Evolutionary conservation across 2,113 vertebrate genomes (phyloP), one percentile per base, ranked within the genome.

Genomic region (Cyanoderma ruficeps): DNA sequence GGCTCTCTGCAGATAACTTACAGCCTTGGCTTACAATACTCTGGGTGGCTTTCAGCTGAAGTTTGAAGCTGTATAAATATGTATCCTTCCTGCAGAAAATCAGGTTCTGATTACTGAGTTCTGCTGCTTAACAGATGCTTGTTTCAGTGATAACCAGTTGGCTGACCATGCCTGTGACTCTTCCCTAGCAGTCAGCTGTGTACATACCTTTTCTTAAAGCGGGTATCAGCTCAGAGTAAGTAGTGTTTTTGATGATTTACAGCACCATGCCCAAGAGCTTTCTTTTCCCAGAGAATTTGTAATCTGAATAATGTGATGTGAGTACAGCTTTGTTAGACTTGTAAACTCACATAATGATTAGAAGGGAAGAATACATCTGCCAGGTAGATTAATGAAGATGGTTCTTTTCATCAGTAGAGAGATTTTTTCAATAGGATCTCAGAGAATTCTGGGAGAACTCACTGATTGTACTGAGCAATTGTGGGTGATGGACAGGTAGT

Each of bases 271-370:
- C 59, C 1, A 4, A 80, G 50, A 84, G 53, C 75, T 76, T 91
- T 89, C 70, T 90, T 76, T 82, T 92, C 37, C 56, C 55, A 60
- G 53, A 68, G 74, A 61, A 55, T 82, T 79, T 93, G 81, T 96
- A 69, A 85, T 93, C 37, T 85, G 83, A 88, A 85, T 92, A 91
- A 91, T 10, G 9, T 91, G 75, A 87, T 76, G 75, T 13, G 63
- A 88, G 59, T 93, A 60, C 75, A 81, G 59, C 75, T 96, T 94
- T 94, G 93, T 94, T 96, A 96, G 82, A 91, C 87, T 84, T 94
- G 91, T 94, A 89, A 95, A 89, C 68, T 90, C 35, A 44, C 60
- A 15, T 88, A 77, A 91, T 90, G 76, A 93, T 94, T 79, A 89
- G 78, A 96, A 79, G 53, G 74, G 68, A 84, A 91, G 77, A 92